phyloP scores from a whole-genome alignment of 1,140 invertebrate species.

The Globodera rostochiensis region DNA sequence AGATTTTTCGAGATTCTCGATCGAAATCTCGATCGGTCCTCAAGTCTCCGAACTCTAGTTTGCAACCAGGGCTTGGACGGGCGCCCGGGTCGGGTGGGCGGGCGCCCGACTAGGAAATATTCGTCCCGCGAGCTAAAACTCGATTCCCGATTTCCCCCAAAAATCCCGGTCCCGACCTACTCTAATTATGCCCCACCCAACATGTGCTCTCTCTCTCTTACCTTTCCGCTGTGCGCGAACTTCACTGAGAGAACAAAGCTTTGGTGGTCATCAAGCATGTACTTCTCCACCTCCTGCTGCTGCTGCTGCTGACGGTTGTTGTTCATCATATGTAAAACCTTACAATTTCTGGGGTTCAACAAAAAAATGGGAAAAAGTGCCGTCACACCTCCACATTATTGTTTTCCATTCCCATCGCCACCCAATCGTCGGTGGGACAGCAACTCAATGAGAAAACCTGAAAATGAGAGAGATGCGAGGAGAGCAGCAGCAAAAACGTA shows the following conservation, averaged over 20 bases:
- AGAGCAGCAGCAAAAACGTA: neutral
- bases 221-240: slow-evolving; percentile 84
- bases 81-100: too few species aligned
- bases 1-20: too few species aligned
- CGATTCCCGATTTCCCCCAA: too few species aligned
- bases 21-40: too few species aligned
- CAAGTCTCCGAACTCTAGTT: too few species aligned
- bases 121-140: too few species aligned
- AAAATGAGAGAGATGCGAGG: slow-evolving; percentile 69
- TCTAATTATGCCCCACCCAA: too few species aligned
- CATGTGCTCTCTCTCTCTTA: too few species aligned
- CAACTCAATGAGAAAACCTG: slow-evolving; percentile 96
- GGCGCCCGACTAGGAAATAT: too few species aligned
- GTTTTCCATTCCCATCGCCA: slow-evolving; percentile 81
- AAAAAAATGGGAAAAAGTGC: neutral
- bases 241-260: slow-evolving; percentile 95
- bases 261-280: slow-evolving; percentile 94
- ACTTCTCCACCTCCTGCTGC: slow-evolving; percentile 97
- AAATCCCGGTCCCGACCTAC: too few species aligned
- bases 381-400: slow-evolving; percentile 83
- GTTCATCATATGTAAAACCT: slow-evolving; percentile 77
- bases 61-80: too few species aligned
- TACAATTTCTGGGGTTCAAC: neutral
- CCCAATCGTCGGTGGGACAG: slow-evolving; percentile 94
- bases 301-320: slow-evolving; percentile 71